Evolutionary conservation across 2,888 invertebrate genomes (phyloP).

Genomic region (Anthophora plumipes): DNA sequence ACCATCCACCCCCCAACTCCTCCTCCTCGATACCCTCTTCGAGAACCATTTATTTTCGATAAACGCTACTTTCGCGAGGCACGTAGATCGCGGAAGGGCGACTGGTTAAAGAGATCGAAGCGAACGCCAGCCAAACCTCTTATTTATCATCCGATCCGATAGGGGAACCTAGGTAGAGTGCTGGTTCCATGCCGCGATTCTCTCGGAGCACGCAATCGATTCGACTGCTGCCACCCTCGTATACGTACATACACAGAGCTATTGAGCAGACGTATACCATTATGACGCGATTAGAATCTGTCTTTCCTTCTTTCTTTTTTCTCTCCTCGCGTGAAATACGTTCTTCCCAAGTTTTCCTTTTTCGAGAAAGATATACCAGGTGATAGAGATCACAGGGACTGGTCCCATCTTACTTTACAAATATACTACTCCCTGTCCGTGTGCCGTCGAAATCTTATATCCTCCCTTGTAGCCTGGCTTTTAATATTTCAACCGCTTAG

Average conservation of each 20-base stretch:
- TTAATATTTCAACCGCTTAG: conserved; percentile 61
- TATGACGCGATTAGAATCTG: too few species aligned
- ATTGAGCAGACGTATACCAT: too few species aligned
- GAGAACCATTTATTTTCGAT: conserved; percentile 59
- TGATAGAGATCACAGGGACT: too few species aligned
- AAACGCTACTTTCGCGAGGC: conserved; percentile 44
- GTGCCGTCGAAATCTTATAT: conserved; percentile 6
- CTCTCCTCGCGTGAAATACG: too few species aligned
- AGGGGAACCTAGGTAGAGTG: neutral
- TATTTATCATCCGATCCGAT: conserved; percentile 44
- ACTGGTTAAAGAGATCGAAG: conserved; percentile 33
- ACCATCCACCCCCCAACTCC: neutral
- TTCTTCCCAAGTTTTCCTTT: too few species aligned
- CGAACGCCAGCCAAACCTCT: conserved; percentile 8
- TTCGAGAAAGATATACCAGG: neutral
- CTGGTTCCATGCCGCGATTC: neutral
- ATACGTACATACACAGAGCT: too few species aligned
- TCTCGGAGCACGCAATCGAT: conserved; percentile 12
- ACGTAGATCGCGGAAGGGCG: conserved; percentile 22
- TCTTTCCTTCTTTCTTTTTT: too few species aligned
- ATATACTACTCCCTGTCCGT: too few species aligned
- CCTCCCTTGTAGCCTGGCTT: conserved; percentile 38
- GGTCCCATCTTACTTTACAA: too few species aligned
- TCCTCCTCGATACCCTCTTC: conserved; percentile 8
- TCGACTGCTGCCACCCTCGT: neutral